Conservation (phyloP, 2,797 vertebrate genomes). For the Paratrypauchen microcephalus region DNA sequence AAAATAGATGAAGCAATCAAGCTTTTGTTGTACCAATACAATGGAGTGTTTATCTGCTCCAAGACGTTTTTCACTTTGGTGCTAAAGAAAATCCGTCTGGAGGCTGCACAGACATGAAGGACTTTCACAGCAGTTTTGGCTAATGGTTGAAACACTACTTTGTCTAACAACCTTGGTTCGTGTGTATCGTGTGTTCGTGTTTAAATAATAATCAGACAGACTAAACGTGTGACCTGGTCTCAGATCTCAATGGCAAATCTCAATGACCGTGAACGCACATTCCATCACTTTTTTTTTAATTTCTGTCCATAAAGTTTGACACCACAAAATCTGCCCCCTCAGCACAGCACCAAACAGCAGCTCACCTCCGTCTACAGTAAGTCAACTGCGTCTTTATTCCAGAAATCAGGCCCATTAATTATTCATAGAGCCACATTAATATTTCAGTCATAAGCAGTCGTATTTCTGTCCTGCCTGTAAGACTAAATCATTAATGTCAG, state of each 20-base stretch:
- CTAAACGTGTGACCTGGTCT: slow-evolving; percentile 9
- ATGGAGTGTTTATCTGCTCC: slow-evolving; percentile 7
- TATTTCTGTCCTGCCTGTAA: slow-evolving; percentile 77
- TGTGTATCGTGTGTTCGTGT: slow-evolving; percentile 39
- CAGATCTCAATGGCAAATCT: slow-evolving; percentile 23
- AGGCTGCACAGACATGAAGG: slow-evolving; percentile 31
- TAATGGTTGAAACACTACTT: neutral
- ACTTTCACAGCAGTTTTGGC: slow-evolving; percentile 33
- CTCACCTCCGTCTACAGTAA: slow-evolving; percentile 61
- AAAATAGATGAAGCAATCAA: slow-evolving; percentile 22
- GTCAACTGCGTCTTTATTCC: slow-evolving; percentile 74
- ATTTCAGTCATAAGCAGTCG: slow-evolving; percentile 73
- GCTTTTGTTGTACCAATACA: neutral
- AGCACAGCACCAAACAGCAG: slow-evolving; percentile 13
- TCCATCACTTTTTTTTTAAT: neutral
- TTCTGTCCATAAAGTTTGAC: neutral
- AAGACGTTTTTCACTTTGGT: slow-evolving; percentile 13
- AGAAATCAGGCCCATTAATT: slow-evolving; percentile 67
- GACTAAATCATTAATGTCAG: slow-evolving; percentile 71
- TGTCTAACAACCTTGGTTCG: slow-evolving; percentile 21
- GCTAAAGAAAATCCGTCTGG: slow-evolving; percentile 50
- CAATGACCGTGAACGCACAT: slow-evolving; percentile 18
- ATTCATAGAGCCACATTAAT: slow-evolving; percentile 68
- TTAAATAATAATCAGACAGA: slow-evolving; percentile 39
- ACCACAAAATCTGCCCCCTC: slow-evolving; percentile 4